Percentiles rank a stretch among this genome's conserved stretches.
Conservation (phyloP, 35 echinoderm and acorn worm genomes). For the Diadema setosum region DNA sequence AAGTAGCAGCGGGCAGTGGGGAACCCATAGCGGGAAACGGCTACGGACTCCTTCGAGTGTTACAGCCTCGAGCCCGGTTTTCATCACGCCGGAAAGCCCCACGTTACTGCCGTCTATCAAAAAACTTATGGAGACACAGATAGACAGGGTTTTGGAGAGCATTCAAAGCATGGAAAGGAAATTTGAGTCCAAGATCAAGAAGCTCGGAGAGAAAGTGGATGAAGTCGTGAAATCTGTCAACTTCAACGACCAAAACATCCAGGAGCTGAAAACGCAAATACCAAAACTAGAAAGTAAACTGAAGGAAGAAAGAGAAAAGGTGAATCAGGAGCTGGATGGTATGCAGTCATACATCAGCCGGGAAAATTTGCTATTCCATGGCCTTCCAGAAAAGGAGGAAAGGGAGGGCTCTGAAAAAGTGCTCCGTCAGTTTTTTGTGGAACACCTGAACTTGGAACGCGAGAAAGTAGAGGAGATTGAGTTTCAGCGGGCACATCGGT, state of each 20-base stretch:
- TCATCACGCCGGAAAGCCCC: background rate
- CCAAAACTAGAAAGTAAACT: background rate
- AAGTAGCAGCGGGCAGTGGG: background rate
- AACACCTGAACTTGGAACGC: background rate
- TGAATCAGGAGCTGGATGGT: background rate
- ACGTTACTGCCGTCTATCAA: background rate
- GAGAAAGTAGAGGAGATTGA: background rate
- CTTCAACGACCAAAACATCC: background rate
- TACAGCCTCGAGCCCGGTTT: background rate
- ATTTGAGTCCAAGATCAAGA: background rate
- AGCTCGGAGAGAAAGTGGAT: background rate
- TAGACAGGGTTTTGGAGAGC: background rate
- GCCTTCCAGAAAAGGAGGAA: background rate
- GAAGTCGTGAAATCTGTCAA: background rate
- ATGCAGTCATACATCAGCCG: background rate
- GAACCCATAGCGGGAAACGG: background rate
- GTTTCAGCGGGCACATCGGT: background rate
- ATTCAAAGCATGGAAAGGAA: background rate
- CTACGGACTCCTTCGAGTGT: background rate
- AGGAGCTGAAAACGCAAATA: background rate
- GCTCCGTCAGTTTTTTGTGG: background rate
- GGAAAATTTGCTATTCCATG: background rate
- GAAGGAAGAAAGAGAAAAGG: background rate
- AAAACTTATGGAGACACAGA: background rate
- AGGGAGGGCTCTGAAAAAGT: no score